Evolutionary conservation across 2,888 invertebrate genomes (phyloP).

Genomic region (Pantelozetes paolii): DNA sequence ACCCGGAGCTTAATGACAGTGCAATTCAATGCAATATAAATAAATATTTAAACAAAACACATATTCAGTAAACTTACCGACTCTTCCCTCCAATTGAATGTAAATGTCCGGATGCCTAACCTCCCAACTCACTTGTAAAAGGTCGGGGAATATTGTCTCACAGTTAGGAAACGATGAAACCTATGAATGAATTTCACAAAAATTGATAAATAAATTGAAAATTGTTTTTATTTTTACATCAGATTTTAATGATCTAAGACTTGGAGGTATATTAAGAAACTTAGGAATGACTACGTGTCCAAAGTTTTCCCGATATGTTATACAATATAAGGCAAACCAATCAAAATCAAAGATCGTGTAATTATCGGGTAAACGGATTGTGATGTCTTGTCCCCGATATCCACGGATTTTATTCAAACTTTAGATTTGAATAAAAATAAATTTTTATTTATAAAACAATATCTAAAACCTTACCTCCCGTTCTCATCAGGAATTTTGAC

Average conservation of each 20-base stretch:
- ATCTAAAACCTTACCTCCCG: slow-evolving; percentile 64
- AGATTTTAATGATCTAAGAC: slow-evolving; percentile 53
- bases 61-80: slow-evolving; percentile 59
- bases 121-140: slow-evolving; percentile 82
- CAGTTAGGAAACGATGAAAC: slow-evolving; percentile 63
- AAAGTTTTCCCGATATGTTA: slow-evolving; percentile 81
- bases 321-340: slow-evolving; percentile 87
- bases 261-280: slow-evolving; percentile 82
- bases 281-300: slow-evolving; percentile 82
- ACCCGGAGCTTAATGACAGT: slow-evolving; percentile 39
- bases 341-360: slow-evolving; percentile 84
- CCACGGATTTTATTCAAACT: slow-evolving; percentile 72
- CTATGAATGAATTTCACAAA: too few species aligned
- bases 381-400: slow-evolving; percentile 86
- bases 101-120: slow-evolving; percentile 68
- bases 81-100: slow-evolving; percentile 73
- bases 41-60: too few species aligned
- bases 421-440: too few species aligned
- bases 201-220: too few species aligned
- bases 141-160: slow-evolving; percentile 73
- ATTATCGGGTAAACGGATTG: slow-evolving; percentile 76
- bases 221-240: too few species aligned
- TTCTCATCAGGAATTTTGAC: slow-evolving; percentile 84
- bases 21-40: too few species aligned
- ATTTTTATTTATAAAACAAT: too few species aligned